Base-by-base conservation (phyloP, 2,113 vertebrate genomes). In the Sapayoa aenigma region DNA sequence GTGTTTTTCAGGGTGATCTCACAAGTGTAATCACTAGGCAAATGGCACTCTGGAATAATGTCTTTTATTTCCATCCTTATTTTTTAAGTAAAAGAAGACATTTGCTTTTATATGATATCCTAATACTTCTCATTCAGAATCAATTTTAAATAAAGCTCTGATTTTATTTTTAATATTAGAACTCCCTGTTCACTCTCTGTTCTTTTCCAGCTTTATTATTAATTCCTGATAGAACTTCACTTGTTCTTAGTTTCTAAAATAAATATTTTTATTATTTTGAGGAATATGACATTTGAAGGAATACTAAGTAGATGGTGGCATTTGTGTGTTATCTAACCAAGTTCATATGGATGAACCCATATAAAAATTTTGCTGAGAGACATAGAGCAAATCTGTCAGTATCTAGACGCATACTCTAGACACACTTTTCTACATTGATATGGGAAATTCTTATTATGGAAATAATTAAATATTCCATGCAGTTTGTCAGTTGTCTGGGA, bases 1-100 rank as follows among this genome's bases (percentile, higher is more conserved):
- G 25, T 55, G 84, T 94, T 96, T 94, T 95, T 82, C 75, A 47
- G 49, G 31, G 20, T 85, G 88, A 80, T 93, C 66, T 93, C 66
- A 66, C 8, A 91, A 94, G 31, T 66, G 35, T 71, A 96, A 89
- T 93, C 47, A 82, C 60, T 79, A 91, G 30, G 74, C 55, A 89
- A 72, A 73, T 63, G 47, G 7, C 50, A 96, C 35, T 94, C 35
- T 73, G 53, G 59, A 91, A 18, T 71, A 94, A 65, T 50, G 7
- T 5, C 11, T 88, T 91, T 75, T 87, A 41, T 2, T 1, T 16
- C 19, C 4, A 17, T 47, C 15, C 88, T 85, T 78, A 20, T 55
- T 69, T 86, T 47, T 42, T 25, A 87, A 92, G 24, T 93, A 87
- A 91, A 67, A 94, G 55, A 35, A 86, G 22, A 84, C 31, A 82